phyloP scores from a whole-genome alignment of 1,140 invertebrate genomes.

The Apis dorsata region DNA sequence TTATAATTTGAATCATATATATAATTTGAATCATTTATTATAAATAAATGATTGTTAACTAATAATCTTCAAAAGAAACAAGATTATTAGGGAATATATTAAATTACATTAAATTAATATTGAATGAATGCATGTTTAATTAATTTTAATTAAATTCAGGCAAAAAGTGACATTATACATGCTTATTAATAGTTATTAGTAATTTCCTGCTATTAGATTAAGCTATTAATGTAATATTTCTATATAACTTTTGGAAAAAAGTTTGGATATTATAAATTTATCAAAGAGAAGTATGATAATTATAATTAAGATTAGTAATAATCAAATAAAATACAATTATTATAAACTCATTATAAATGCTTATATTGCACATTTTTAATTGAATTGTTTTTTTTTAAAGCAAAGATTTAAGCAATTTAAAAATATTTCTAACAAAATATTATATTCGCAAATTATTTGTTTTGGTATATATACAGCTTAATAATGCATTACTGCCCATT shows the following conservation, averaged over 20 bases:
- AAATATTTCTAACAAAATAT: background rate
- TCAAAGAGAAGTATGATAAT: background rate
- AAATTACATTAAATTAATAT: conserved; percentile 2
- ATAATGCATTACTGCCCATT: conserved; percentile 11
- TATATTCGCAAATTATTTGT: too few species aligned
- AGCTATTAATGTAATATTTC: background rate
- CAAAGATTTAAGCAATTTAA: conserved; percentile 21
- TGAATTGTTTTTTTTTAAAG: background rate
- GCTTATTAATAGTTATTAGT: conserved; percentile 63
- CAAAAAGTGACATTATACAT: conserved; percentile 18
- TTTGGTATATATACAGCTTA: background rate
- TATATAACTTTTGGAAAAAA: background rate
- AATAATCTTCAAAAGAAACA: background rate
- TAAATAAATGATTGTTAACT: background rate
- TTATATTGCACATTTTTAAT: conserved; percentile 3
- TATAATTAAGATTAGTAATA: conserved; percentile 27
- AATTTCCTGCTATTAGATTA: conserved; percentile 61
- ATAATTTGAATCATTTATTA: too few species aligned
- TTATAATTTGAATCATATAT: too few species aligned
- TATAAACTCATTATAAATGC: conserved; percentile 12
- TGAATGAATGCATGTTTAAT: conserved; percentile 8
- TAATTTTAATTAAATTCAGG: conserved; percentile 32
- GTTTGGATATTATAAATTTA: background rate
- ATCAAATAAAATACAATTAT: conserved; percentile 2
- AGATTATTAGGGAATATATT: background rate